Evolutionary conservation across 2,888 invertebrate species (phyloP), one percentile per base, ranked within the genome.

Genomic region (Archips xylosteana): DNA sequence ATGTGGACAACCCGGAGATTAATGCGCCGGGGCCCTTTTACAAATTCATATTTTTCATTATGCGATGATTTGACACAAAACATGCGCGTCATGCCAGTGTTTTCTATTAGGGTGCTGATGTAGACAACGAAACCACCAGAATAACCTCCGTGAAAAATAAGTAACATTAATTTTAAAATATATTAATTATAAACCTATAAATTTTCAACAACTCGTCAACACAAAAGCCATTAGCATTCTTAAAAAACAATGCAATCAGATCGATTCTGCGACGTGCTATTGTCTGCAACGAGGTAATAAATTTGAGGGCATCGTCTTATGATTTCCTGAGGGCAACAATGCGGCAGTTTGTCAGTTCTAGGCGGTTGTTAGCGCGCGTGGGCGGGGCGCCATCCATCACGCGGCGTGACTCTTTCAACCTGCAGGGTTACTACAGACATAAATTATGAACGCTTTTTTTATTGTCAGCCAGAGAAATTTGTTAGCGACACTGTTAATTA

Each of bases 381-480:
- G 91, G 92, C 86, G 89, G 89, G 82, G 85, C 85, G 87, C 88
- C 92, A 93, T 94, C 93, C 92, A 94, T 94, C 94, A 93, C 91
- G 82, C 87, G 81, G 81, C 89, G 88, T 91, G 93, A 92, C 93
- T 94, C 94, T 94, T 93, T 94, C 93, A 93, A 94, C 92, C 93
- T 92, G 92, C 60, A 89, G 89, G 87, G 89, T 84, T 89, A 89
- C 83, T 84, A 82, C 88, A 83, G 83, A 87, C 87, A 91, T 92
- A 92, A 92, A 92, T 92, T 90, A 91, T 80, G 84, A 74, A 79
- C 81, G 84, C 84, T 88, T 91, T 91, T 92, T 92, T 90, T 78
- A 84, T 88, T 88, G 90, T 89, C 89, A 85, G 82, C 85, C 85
- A 86, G 85, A 88, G 89, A 87, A 91, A 90, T 90, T 92, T 91